Evolutionary conservation across 2,113 vertebrate genomes (phyloP).

Genomic region (Psophia crepitans): DNA sequence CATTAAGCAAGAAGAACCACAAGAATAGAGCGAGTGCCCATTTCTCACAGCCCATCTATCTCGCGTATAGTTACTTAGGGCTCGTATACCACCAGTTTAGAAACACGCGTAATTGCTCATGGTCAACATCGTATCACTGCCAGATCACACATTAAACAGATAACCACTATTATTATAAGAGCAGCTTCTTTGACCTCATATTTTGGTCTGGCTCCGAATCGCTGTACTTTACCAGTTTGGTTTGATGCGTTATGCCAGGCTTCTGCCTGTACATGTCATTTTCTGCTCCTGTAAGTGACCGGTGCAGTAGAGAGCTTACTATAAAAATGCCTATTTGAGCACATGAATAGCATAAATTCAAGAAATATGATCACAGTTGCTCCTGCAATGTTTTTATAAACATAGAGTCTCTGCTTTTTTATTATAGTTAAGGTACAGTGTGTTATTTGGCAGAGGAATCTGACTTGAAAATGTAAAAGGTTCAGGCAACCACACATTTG

Average conservation of each 20-base stretch:
- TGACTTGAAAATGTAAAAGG: slow-evolving; percentile 82
- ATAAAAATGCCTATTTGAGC: slow-evolving; percentile 60
- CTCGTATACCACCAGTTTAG: slow-evolving; percentile 71
- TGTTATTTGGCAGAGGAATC: slow-evolving; percentile 80
- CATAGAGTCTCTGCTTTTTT: slow-evolving; percentile 73
- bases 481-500: slow-evolving; percentile 83
- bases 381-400: slow-evolving; percentile 73
- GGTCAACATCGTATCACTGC: slow-evolving; percentile 69
- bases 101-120: slow-evolving; percentile 74
- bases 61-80: slow-evolving; percentile 23
- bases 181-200: slow-evolving; percentile 74
- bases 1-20: slow-evolving; percentile 62
- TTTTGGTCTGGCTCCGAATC: slow-evolving; percentile 73
- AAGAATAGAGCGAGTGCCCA: slow-evolving; percentile 42
- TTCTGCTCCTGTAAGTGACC: slow-evolving; percentile 69
- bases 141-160: slow-evolving; percentile 83
- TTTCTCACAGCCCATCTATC: slow-evolving; percentile 70
- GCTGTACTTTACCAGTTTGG: slow-evolving; percentile 68
- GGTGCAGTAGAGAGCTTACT: not conserved
- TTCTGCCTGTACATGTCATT: slow-evolving; percentile 61
- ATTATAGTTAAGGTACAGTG: slow-evolving; percentile 81
- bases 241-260: slow-evolving; percentile 61
- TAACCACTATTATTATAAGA: slow-evolving; percentile 77
- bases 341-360: slow-evolving; percentile 66
- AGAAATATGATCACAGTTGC: slow-evolving; percentile 75